Evolutionary conservation across 2,797 vertebrate species (phyloP).

Genomic region (Denticeps clupeoides): DNA sequence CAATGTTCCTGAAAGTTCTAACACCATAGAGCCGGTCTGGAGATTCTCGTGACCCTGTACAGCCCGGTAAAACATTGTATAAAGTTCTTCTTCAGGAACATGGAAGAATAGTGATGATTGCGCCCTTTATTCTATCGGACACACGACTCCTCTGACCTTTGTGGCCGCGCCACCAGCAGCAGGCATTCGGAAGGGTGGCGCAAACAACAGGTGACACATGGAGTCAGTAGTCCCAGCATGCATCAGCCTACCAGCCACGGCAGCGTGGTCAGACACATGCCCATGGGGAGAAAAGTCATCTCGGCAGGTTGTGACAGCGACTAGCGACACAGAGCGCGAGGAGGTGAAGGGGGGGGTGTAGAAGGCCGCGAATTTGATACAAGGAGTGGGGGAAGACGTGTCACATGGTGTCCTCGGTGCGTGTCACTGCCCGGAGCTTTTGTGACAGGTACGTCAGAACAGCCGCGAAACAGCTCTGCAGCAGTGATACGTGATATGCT

Average conservation of each 20-base stretch:
- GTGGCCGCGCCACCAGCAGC: neutral
- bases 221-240: neutral
- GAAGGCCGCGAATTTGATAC: neutral
- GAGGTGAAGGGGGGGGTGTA: neutral
- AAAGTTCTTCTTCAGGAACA: too few species aligned
- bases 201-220: slow-evolving; percentile 21
- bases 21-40: too few species aligned
- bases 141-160: neutral
- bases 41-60: too few species aligned
- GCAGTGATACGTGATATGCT: too few species aligned
- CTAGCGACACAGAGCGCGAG: neutral
- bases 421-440: too few species aligned
- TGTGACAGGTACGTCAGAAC: neutral
- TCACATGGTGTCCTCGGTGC: neutral
- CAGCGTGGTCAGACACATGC: neutral
- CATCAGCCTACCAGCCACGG: neutral
- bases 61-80: too few species aligned
- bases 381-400: neutral
- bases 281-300: neutral
- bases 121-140: too few species aligned
- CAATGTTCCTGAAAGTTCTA: too few species aligned
- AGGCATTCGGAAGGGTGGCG: too few species aligned
- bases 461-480: too few species aligned
- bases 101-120: too few species aligned
- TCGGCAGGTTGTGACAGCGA: neutral